Evolutionary conservation across 2,888 invertebrate genomes (phyloP).

Genomic region (Acanthopleura granulata): DNA sequence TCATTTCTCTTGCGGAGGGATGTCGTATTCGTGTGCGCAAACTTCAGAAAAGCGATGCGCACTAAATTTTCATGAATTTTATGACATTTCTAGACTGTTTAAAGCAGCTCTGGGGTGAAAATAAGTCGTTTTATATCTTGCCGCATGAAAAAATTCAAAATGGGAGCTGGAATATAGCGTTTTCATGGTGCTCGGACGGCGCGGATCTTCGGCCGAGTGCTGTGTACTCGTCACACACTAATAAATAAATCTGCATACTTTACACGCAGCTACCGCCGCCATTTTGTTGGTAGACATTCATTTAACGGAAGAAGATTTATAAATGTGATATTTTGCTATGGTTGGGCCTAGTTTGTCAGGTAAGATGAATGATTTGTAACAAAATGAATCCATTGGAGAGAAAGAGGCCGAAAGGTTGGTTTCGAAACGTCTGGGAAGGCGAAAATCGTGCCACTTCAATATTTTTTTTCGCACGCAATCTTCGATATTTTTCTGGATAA

Average conservation of each 20-base stretch:
- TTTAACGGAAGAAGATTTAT: conserved; percentile 17
- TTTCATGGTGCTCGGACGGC: not conserved
- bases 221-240: conserved; percentile 18
- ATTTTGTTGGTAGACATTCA: conserved; percentile 18
- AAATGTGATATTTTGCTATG: conserved; percentile 11
- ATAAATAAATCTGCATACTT: conserved; percentile 20
- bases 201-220: conserved; percentile 14
- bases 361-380: not conserved
- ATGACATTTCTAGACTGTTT: not conserved
- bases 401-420: not conserved
- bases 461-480: not conserved
- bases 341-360: conserved; percentile 16
- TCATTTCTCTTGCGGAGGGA: conserved; percentile 14
- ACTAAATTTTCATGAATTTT: not conserved
- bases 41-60: conserved; percentile 7
- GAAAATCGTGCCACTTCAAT: not conserved
- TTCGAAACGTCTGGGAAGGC: not conserved
- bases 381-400: too few relatives aligned
- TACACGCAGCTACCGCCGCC: conserved; percentile 19
- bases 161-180: not conserved
- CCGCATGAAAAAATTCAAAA: not conserved
- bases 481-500: conserved; percentile 1
- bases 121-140: too few relatives aligned
- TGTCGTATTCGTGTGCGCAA: conserved; percentile 5
- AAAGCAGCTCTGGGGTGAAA: not conserved